These are phyloP conservation scores for Ditula angustiorana DNA, from an alignment of 2,888 invertebrate species.

Conservation along the genomic window DNA sequence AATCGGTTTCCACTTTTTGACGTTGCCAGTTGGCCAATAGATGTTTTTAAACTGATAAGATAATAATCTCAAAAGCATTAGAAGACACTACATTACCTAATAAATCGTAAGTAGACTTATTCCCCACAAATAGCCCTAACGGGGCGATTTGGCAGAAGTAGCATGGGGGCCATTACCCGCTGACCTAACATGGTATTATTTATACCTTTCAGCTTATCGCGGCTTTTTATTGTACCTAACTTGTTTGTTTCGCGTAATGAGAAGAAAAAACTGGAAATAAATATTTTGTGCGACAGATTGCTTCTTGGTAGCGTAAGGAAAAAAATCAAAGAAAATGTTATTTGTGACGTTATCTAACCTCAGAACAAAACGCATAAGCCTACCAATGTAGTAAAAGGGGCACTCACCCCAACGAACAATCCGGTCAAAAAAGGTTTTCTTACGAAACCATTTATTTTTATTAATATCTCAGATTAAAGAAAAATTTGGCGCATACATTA, in stretches of 20 bases:
- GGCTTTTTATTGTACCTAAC: slow-evolving; percentile 68
- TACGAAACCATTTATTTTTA: too few species aligned
- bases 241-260: slow-evolving; percentile 55
- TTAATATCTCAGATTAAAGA: too few species aligned
- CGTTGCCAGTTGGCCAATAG: too few species aligned
- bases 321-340: slow-evolving; percentile 18
- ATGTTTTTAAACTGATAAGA: too few species aligned
- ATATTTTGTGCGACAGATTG: slow-evolving; percentile 58
- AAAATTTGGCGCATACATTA: too few species aligned
- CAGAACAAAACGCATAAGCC: too few species aligned
- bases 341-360: too few species aligned
- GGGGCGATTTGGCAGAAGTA: slow-evolving; percentile 29
- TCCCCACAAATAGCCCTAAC: background rate
- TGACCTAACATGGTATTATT: slow-evolving; percentile 32
- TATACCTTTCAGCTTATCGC: slow-evolving; percentile 49
- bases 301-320: slow-evolving; percentile 54
- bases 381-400: too few species aligned
- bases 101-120: slow-evolving; percentile 23
- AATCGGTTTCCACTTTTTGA: too few species aligned
- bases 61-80: background rate
- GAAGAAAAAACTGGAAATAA: slow-evolving; percentile 68
- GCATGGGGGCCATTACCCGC: slow-evolving; percentile 23
- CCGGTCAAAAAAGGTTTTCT: too few species aligned
- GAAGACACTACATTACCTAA: background rate
- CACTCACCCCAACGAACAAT: too few species aligned